Percentiles rank a stretch among this genome's conserved stretches.
These are phyloP conservation scores for Schizopygopsis malacanthus DNA, from an alignment of 2,797 vertebrate species.

Conservation along the genomic window DNA sequence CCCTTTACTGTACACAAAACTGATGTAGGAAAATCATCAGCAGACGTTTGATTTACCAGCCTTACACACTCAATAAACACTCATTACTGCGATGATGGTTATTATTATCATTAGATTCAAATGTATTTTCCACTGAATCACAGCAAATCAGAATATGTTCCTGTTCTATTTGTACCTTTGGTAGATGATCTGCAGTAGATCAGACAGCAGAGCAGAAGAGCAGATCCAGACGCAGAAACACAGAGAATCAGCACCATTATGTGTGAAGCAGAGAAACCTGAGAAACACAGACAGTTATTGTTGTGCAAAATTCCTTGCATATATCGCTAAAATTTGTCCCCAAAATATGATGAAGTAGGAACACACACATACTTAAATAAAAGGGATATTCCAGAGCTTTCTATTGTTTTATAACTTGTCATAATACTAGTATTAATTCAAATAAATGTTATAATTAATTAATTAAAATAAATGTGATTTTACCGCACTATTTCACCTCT, in stretches of 20 bases:
- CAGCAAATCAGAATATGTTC: not conserved
- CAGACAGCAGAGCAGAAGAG: not conserved
- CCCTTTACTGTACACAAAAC: not conserved
- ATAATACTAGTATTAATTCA: too few relatives aligned
- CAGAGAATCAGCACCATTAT: not conserved
- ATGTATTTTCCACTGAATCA: not conserved
- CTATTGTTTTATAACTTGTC: not conserved
- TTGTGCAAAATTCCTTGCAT: not conserved
- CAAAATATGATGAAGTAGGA: not conserved
- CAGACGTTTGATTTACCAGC: too few relatives aligned
- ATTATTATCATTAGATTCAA: not conserved
- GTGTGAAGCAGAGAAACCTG: not conserved
- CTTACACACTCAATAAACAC: too few relatives aligned
- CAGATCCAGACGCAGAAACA: not conserved
- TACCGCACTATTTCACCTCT: too few relatives aligned
- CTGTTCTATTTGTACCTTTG: not conserved
- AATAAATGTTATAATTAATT: too few relatives aligned
- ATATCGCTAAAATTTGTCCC: not conserved
- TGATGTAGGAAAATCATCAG: not conserved
- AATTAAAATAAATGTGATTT: too few relatives aligned
- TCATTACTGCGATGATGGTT: too few relatives aligned
- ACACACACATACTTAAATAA: not conserved
- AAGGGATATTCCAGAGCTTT: not conserved
- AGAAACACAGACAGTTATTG: not conserved
- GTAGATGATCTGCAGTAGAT: not conserved